Evolutionary conservation across 2,113 vertebrate genomes (phyloP).

Genomic region (Chloropsis cyanopogon): DNA sequence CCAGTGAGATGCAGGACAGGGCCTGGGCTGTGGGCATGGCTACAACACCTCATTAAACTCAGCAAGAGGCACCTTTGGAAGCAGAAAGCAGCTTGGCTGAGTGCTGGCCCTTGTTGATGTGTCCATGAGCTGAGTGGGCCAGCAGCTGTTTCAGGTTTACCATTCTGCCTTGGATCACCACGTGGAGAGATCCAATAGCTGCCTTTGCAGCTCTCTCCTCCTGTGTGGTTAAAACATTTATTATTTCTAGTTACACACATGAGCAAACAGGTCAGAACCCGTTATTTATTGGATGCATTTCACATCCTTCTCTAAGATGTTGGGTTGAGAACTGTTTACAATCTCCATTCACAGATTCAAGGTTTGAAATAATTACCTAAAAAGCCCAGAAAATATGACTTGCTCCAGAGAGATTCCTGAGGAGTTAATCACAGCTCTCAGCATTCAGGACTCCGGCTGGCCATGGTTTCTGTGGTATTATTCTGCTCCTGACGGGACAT

Average conservation of each 20-base stretch:
- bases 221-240: neutral
- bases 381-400: neutral
- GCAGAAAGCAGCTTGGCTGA: neutral
- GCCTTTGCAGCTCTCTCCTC: neutral
- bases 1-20: neutral
- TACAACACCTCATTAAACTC: neutral
- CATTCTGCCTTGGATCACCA: neutral
- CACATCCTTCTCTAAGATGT: neutral
- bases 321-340: neutral
- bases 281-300: neutral
- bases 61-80: neutral
- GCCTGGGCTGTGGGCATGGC: neutral
- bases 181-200: neutral
- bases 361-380: neutral
- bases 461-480: neutral
- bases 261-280: neutral
- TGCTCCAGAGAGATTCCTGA: neutral
- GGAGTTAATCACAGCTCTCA: neutral
- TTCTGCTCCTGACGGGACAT: constrained; percentile 21
- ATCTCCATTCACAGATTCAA: neutral
- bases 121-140: neutral
- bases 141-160: neutral
- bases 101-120: neutral
- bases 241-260: neutral
- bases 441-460: neutral